Conservation (phyloP, 2,797 vertebrate genomes). For the Paratrypauchen microcephalus region DNA sequence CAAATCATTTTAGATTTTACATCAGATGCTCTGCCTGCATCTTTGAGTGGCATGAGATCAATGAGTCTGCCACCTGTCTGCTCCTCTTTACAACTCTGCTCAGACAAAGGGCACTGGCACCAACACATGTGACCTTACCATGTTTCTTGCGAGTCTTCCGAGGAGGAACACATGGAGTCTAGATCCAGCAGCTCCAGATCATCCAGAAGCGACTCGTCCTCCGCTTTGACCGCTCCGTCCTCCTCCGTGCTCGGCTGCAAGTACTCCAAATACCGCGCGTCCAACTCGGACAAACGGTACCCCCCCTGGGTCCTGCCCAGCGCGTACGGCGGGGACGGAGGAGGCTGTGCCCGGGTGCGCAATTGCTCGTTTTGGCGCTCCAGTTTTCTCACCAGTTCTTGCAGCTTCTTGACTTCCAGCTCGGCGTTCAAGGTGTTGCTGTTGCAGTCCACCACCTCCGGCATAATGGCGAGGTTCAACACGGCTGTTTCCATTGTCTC, state of each 20-base stretch:
- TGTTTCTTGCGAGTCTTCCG: slow-evolving; percentile 81
- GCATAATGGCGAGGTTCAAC: slow-evolving; percentile 68
- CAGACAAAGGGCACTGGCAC: not conserved
- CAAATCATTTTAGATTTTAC: too few relatives aligned
- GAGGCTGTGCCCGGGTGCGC: slow-evolving; percentile 76
- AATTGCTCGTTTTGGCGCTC: slow-evolving; percentile 91
- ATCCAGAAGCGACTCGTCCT: slow-evolving; percentile 78
- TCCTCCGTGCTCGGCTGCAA: slow-evolving; percentile 71
- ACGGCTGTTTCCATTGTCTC: slow-evolving; percentile 72
- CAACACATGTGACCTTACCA: slow-evolving; percentile 76
- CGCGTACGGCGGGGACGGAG: slow-evolving; percentile 38
- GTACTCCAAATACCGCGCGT: slow-evolving; percentile 72
- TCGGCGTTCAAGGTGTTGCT: slow-evolving; percentile 80
- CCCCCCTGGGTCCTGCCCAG: slow-evolving; percentile 22
- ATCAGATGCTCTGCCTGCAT: too few relatives aligned
- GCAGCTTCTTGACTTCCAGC: slow-evolving; percentile 93
- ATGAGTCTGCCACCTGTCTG: not conserved
- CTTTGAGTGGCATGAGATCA: too few relatives aligned
- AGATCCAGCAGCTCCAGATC: slow-evolving; percentile 88
- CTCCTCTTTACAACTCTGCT: not conserved
- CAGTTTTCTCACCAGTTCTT: slow-evolving; percentile 90
- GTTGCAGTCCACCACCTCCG: slow-evolving; percentile 81
- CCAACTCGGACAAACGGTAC: not conserved
- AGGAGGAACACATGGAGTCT: slow-evolving; percentile 68
- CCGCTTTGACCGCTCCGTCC: slow-evolving; percentile 27